A percentile compares a stretch with the other conserved stretches of the same genome.
phyloP scores from a whole-genome alignment of 2,113 vertebrate genomes.

The Hypanus sabinus region DNA sequence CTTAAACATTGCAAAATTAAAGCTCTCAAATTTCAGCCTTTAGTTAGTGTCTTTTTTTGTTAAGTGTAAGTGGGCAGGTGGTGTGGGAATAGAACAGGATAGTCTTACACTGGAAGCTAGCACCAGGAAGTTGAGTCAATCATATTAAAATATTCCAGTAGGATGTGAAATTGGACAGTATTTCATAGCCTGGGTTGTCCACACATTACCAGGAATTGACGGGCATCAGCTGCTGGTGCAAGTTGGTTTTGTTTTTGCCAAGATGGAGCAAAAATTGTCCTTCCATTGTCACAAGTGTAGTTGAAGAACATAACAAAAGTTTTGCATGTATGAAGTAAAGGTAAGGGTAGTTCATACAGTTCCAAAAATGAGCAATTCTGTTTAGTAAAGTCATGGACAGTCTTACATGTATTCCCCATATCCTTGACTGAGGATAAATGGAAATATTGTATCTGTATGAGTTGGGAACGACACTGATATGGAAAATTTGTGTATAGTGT shows the following conservation, averaged over 20 bases:
- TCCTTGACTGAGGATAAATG: no score
- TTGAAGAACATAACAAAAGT: neutral
- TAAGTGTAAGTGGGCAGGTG: neutral
- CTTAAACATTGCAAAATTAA: neutral
- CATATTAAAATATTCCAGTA: neutral
- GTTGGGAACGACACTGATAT: neutral
- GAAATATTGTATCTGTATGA: no score
- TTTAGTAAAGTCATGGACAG: no score
- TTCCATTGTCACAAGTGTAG: neutral
- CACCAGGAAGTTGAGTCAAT: neutral
- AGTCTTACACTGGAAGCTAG: neutral
- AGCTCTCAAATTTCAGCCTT: neutral
- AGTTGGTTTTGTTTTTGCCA: neutral
- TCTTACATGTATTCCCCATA: no score
- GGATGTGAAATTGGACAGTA: no score
- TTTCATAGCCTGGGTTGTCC: no score
- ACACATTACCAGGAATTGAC: neutral
- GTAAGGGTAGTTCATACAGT: no score
- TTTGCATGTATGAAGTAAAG: neutral
- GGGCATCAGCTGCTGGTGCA: neutral
- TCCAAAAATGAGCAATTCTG: no score
- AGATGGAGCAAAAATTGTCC: neutral
- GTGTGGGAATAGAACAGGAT: neutral
- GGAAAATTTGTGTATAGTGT: neutral
- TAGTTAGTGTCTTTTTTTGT: neutral